phyloP scores from a whole-genome alignment of 2,113 vertebrate genomes.

The Dasyprocta punctata region DNA sequence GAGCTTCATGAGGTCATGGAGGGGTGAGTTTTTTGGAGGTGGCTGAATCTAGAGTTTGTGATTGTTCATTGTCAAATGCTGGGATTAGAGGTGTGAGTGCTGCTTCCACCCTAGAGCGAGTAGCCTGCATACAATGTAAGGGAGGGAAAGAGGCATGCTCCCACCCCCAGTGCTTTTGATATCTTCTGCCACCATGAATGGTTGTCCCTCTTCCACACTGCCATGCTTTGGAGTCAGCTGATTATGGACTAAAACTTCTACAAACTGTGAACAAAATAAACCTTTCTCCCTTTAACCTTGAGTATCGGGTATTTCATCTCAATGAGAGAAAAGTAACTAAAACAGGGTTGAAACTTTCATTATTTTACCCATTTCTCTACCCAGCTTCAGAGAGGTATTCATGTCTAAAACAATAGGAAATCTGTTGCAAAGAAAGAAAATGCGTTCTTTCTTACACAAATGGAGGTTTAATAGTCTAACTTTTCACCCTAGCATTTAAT shows the following conservation, averaged over 20 bases:
- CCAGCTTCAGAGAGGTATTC: conserved; percentile 41
- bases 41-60: not conserved
- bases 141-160: not conserved
- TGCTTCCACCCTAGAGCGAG: not conserved
- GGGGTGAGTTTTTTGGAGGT: not conserved
- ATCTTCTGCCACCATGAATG: not conserved
- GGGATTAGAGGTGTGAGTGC: not conserved
- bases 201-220: not conserved
- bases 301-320: not conserved
- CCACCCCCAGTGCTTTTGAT: not conserved
- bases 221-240: not conserved
- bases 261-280: not conserved
- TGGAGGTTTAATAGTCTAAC: conserved; percentile 66
- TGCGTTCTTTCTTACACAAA: conserved; percentile 67
- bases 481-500: conserved; percentile 66
- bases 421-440: conserved; percentile 43
- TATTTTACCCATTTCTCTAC: conserved; percentile 49
- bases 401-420: conserved; percentile 37
- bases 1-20: not conserved
- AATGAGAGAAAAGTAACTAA: not conserved
- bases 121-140: not conserved
- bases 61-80: not conserved
- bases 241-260: not conserved
- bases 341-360: not conserved
- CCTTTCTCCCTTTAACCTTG: not conserved